phyloP scores from a whole-genome alignment of 2,888 invertebrate genomes.

The Heliconius hortense region DNA sequence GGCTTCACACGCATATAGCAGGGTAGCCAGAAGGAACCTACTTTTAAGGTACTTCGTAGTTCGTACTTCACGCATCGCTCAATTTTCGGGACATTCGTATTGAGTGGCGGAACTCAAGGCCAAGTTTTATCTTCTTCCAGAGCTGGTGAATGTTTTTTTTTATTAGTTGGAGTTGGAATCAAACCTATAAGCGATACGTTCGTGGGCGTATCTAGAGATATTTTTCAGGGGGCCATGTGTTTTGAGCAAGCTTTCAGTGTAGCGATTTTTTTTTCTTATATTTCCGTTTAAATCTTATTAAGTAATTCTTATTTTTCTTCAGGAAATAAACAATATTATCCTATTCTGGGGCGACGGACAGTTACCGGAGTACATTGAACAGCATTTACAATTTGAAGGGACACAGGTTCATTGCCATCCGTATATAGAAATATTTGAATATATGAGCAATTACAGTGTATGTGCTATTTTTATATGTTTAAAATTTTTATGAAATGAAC shows the following conservation, averaged over 20 bases:
- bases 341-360: conserved; percentile 86
- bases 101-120: no score
- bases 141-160: background rate
- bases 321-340: conserved; percentile 64
- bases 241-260: no score
- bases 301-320: conserved; percentile 40
- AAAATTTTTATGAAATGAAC: no score
- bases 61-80: no score
- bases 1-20: no score
- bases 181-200: background rate
- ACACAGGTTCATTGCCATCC: conserved; percentile 77
- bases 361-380: conserved; percentile 75
- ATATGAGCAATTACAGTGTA: conserved; percentile 60
- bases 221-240: no score
- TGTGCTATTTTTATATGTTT: background rate
- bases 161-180: no score
- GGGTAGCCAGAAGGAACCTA: no score
- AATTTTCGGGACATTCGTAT: no score
- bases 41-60: no score
- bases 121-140: background rate
- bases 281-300: no score
- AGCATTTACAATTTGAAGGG: conserved; percentile 83
- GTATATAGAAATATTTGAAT: conserved; percentile 82
- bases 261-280: no score
- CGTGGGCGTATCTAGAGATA: background rate